phyloP scores from a whole-genome alignment of 2,113 vertebrate genomes.

The Sitta europaea region DNA sequence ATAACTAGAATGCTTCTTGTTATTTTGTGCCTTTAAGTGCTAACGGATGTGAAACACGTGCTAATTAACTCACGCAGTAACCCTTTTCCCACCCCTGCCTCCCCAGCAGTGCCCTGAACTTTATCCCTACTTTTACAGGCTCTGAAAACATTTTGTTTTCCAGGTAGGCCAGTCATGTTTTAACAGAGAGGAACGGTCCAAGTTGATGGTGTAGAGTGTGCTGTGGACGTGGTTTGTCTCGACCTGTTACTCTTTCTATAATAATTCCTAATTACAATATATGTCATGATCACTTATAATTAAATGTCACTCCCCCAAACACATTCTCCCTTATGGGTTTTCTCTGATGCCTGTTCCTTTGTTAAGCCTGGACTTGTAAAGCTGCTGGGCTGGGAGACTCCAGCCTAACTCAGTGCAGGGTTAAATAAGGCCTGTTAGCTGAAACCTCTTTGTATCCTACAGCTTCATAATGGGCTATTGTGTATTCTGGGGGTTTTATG shows the following conservation, averaged over 20 bases:
- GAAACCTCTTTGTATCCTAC: neutral
- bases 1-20: rapidly evolving
- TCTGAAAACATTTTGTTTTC: neutral
- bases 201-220: neutral
- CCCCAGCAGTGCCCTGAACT: neutral
- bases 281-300: neutral
- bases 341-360: neutral
- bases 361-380: neutral
- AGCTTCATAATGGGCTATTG: slow-evolving; percentile 18
- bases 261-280: neutral
- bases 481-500: neutral
- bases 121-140: neutral
- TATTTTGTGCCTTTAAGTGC: neutral
- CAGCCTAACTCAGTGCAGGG: neutral
- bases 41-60: neutral
- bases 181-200: neutral
- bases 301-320: neutral
- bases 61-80: neutral
- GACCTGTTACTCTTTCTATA: neutral
- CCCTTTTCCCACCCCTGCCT: neutral
- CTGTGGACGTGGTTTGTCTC: neutral
- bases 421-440: slow-evolving; percentile 4
- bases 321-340: neutral
- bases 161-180: neutral
- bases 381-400: neutral